phyloP scores from a whole-genome alignment of 2,888 invertebrate genomes.

The Ryuthela nishihirai region DNA sequence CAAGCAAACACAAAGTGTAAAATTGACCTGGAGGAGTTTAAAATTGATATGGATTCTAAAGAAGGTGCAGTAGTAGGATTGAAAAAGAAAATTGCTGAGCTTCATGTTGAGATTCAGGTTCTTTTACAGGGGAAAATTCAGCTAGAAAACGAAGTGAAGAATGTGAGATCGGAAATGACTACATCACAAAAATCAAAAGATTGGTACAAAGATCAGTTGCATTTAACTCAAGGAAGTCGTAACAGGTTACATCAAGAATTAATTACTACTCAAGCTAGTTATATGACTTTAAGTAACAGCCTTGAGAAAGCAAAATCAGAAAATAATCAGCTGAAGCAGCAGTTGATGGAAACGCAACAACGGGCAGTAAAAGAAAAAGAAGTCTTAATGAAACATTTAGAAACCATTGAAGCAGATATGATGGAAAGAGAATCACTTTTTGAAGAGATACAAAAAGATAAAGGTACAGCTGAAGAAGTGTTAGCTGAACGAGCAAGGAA shows the following conservation, averaged over 20 bases:
- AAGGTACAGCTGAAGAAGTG: constrained; percentile 48
- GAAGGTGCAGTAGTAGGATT: constrained; percentile 51
- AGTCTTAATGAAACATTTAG: constrained; percentile 52
- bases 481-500: constrained; percentile 48
- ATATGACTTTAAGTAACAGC: constrained; percentile 46
- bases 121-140: constrained; percentile 51
- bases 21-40: constrained; percentile 49
- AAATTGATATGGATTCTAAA: constrained; percentile 49
- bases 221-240: constrained; percentile 50
- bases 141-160: constrained; percentile 49
- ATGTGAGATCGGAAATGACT: constrained; percentile 49
- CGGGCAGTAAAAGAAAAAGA: constrained; percentile 54
- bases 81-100: constrained; percentile 54
- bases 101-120: constrained; percentile 53
- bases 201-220: constrained; percentile 54
- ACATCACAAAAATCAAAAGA: constrained; percentile 51
- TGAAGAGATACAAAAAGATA: constrained; percentile 51
- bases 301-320: constrained; percentile 51
- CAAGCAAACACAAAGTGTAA: constrained; percentile 48
- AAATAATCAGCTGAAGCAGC: constrained; percentile 48
- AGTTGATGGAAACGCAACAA: constrained; percentile 51
- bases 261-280: constrained; percentile 47
- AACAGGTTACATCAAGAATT: constrained; percentile 51
- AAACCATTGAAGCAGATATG: constrained; percentile 55
- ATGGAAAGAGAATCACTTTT: constrained; percentile 53